These are phyloP conservation scores for Dendrolimus punctatus DNA, from an alignment of 1,140 invertebrate genomes.

Conservation along the genomic window DNA sequence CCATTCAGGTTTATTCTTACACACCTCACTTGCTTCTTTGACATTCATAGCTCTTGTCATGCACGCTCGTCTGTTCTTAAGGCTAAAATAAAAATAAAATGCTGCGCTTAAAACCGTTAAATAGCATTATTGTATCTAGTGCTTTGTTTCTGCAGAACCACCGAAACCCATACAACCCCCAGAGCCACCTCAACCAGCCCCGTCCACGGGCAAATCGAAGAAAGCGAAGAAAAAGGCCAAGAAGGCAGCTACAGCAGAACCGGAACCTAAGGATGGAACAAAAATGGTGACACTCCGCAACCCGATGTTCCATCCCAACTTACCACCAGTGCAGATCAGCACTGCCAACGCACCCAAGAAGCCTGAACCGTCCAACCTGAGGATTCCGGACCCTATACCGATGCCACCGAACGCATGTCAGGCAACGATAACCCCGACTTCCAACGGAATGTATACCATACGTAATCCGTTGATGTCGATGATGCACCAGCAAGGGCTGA, in stretches of 20 bases:
- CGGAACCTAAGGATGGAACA: constrained; percentile 49
- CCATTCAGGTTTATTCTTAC: too few relatives aligned
- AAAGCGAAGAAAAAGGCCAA: constrained; percentile 66
- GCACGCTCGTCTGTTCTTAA: too few relatives aligned
- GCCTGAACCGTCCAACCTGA: constrained; percentile 22
- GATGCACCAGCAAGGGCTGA: constrained; percentile 63
- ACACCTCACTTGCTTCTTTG: too few relatives aligned
- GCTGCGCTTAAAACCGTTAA: too few relatives aligned
- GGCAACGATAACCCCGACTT: constrained; percentile 65
- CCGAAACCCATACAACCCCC: constrained; percentile 46
- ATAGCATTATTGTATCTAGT: background rate
- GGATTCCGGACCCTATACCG: constrained; percentile 61
- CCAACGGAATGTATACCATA: constrained; percentile 83
- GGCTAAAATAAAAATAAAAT: too few relatives aligned
- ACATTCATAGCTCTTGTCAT: too few relatives aligned
- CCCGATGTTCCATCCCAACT: constrained; percentile 77
- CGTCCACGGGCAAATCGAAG: constrained; percentile 37
- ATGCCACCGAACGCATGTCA: constrained; percentile 65
- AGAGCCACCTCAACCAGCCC: constrained; percentile 27
- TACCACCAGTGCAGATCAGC: constrained; percentile 49
- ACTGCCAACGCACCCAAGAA: constrained; percentile 72
- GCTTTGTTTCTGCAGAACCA: constrained; percentile 27
- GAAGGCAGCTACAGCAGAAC: constrained; percentile 26
- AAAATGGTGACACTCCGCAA: constrained; percentile 85
- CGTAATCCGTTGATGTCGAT: constrained; percentile 77